Evolutionary conservation across 2,888 invertebrate genomes (phyloP), one percentile per base, ranked within the genome.

Genomic region (Leptodirus hochenwartii): DNA sequence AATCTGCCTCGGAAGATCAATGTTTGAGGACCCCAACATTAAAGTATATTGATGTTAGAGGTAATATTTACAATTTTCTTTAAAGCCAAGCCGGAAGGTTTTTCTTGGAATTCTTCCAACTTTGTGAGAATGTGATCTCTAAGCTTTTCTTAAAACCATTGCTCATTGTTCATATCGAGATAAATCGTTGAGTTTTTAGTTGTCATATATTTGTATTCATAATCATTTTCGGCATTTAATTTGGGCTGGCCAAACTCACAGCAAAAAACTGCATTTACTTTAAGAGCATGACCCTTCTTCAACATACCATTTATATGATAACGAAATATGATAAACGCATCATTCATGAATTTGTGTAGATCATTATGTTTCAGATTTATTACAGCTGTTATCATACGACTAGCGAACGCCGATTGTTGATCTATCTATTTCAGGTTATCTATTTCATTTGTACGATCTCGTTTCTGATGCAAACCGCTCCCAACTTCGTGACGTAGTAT

Each of bases 41-140:
- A 38, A 24, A 36, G 44, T 23, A 41, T 37, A 30, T 41, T 43
- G 4, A 45, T 41, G 26, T 43, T 39, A 5, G 45, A 13, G 5
- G 31, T 37, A 9, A 43, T 12, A 27, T 39, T 41, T 8, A 35
- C 30, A 11, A 43, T 34, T 6, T 26, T 25, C 9, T 29, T 30
- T 13, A 46, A 25, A 3, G 39, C 30, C 41, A 42, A 43, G 1
- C 43, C 42, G 10, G 35, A 38, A 25, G 39, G 36, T 11, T 37
- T 30, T 31, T 42, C 40, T 25, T 45, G 41, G 26, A 44, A 43
- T 25, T 43, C 39, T 26, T 39, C 37, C 14, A 44, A 30, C 16
- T 41, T 31, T 22, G 27, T 37, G 6, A 38, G 23, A 12, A 42
- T 33, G 2, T 34, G 37, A 8, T 28, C 28, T 9, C 15, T 31